Percentiles rank a stretch among this genome's conserved stretches.
Evolutionary conservation across 2,888 invertebrate genomes (phyloP).

Genomic region (Euclidia mi): DNA sequence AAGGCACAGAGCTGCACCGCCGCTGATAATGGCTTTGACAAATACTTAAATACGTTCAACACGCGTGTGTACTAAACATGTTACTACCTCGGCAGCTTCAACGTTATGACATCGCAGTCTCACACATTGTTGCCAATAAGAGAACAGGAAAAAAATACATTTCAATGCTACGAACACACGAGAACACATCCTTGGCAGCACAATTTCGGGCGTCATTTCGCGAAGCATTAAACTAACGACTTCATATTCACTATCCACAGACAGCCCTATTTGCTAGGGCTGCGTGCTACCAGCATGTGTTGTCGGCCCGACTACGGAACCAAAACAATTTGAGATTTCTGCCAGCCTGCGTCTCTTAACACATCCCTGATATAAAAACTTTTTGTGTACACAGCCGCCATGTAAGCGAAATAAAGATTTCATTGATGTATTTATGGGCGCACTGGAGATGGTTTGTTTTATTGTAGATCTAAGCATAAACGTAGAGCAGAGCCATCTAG

Average conservation of each 20-base stretch:
- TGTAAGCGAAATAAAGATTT: constrained; percentile 40
- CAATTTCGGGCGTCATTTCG: constrained; percentile 56
- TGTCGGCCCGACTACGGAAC: constrained; percentile 57
- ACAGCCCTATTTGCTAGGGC: constrained; percentile 74
- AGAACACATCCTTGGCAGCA: constrained; percentile 11
- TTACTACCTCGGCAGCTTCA: too few species aligned
- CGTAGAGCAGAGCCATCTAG: too few species aligned
- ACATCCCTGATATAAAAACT: constrained; percentile 69
- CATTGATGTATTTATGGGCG: constrained; percentile 32
- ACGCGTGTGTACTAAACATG: not conserved
- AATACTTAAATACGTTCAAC: not conserved
- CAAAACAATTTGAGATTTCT: constrained; percentile 82
- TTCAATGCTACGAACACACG: not conserved
- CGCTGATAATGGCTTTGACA: constrained; percentile 3
- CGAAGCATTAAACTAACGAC: constrained; percentile 66
- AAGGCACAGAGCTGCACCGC: constrained; percentile 30
- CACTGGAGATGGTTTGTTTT: too few species aligned
- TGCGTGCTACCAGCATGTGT: constrained; percentile 70
- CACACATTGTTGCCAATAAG: too few species aligned
- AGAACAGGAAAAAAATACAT: not conserved
- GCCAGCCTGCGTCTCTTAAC: constrained; percentile 66
- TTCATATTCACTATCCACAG: constrained; percentile 65
- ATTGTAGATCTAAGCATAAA: too few species aligned
- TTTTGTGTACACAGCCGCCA: constrained; percentile 45
- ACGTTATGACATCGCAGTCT: too few species aligned